Conservation (phyloP, 2,888 invertebrate species). For the Julus scandinavius region DNA sequence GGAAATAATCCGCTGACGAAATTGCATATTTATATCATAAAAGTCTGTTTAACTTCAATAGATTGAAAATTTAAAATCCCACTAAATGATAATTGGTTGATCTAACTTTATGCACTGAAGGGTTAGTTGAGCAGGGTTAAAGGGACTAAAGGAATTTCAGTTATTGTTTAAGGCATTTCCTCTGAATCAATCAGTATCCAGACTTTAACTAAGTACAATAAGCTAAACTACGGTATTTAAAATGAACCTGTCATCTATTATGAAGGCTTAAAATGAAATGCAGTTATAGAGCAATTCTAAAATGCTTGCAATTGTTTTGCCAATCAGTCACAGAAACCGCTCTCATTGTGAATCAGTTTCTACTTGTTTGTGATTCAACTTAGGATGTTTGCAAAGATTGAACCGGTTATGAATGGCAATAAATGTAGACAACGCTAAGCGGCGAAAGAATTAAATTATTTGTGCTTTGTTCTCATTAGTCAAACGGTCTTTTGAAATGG, state of each 20-base stretch:
- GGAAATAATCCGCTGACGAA: too few relatives aligned
- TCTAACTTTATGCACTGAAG: too few relatives aligned
- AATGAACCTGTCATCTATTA: neutral
- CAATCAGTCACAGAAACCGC: neutral
- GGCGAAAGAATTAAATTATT: neutral
- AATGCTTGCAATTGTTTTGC: neutral
- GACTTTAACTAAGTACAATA: too few relatives aligned
- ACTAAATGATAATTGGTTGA: too few relatives aligned
- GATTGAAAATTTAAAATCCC: too few relatives aligned
- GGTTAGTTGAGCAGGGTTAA: too few relatives aligned
- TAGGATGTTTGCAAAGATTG: neutral
- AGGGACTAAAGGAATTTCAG: too few relatives aligned
- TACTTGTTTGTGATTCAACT: neutral
- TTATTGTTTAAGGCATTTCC: too few relatives aligned
- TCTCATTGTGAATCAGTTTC: neutral
- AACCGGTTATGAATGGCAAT: neutral
- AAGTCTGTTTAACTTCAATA: too few relatives aligned
- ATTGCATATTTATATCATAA: too few relatives aligned
- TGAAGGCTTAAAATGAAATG: neutral
- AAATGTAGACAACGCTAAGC: neutral
- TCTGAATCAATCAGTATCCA: too few relatives aligned
- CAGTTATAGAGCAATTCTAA: neutral
- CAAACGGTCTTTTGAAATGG: neutral
- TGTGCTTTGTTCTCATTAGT: slow-evolving; percentile 24
- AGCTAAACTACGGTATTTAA: too few relatives aligned